These are phyloP conservation scores for Timema podura DNA, from an alignment of 2,888 invertebrate species.

Conservation along the genomic window DNA sequence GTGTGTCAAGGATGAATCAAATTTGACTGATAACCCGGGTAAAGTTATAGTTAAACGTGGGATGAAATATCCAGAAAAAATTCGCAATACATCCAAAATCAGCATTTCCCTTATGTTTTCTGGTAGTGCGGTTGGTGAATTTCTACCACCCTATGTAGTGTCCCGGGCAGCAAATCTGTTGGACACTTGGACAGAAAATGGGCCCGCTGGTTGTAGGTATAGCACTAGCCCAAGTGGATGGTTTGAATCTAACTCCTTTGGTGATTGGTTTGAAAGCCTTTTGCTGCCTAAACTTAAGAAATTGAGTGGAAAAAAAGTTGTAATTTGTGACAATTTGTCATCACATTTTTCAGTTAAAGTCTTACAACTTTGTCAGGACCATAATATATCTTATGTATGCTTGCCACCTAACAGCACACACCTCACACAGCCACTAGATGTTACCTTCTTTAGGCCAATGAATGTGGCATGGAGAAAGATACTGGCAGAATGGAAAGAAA, in stretches of 20 bases:
- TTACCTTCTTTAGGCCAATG: slow-evolving; percentile 36
- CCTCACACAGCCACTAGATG: slow-evolving; percentile 38
- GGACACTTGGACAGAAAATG: slow-evolving; percentile 40
- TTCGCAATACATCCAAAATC: slow-evolving; percentile 40
- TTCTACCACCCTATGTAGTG: slow-evolving; percentile 43
- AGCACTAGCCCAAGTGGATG: slow-evolving; percentile 40
- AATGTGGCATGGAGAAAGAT: slow-evolving; percentile 37
- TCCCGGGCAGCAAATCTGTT: slow-evolving; percentile 43
- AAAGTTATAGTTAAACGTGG: slow-evolving; percentile 36
- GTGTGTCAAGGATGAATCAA: slow-evolving; percentile 35
- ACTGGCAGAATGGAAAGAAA: slow-evolving; percentile 35
- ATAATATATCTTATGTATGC: slow-evolving; percentile 38
- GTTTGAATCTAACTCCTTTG: slow-evolving; percentile 36
- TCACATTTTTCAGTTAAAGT: slow-evolving; percentile 36
- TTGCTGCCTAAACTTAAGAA: slow-evolving; percentile 35
- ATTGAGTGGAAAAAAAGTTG: slow-evolving; percentile 36
- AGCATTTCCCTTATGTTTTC: slow-evolving; percentile 42
- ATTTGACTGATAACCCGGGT: slow-evolving; percentile 40
- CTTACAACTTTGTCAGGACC: slow-evolving; percentile 36
- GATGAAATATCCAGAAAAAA: slow-evolving; percentile 40
- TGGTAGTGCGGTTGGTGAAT: slow-evolving; percentile 40
- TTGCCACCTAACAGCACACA: slow-evolving; percentile 38
- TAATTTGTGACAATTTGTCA: slow-evolving; percentile 42
- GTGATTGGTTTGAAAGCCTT: slow-evolving; percentile 36
- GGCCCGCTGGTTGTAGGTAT: slow-evolving; percentile 42